Evolutionary conservation across 2,888 invertebrate genomes (phyloP).

Genomic region (Salpingus planirostris): DNA sequence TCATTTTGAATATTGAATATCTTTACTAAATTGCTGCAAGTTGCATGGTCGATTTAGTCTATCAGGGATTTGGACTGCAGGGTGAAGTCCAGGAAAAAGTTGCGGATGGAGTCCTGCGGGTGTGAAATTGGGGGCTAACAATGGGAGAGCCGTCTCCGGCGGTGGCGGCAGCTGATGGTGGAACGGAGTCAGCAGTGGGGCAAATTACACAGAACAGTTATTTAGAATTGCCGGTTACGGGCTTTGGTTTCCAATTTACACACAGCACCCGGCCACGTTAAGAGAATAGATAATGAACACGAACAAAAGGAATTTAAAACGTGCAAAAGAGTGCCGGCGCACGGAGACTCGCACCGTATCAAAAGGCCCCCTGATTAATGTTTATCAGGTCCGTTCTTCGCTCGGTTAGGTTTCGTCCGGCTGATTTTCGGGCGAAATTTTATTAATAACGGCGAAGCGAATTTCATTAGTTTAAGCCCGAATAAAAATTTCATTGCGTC

Average conservation of each 20-base stretch:
- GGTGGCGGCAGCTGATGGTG: slow-evolving; percentile 13
- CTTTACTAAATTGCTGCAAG: no score
- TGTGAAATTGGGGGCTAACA: slow-evolving; percentile 16
- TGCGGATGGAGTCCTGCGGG: slow-evolving; percentile 12
- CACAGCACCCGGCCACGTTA: slow-evolving; percentile 21
- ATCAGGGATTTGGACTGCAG: neutral
- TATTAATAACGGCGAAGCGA: slow-evolving; percentile 4
- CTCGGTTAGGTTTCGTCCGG: no score
- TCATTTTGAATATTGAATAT: no score
- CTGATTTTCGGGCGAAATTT: no score
- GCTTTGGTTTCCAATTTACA: slow-evolving; percentile 27
- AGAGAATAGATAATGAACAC: slow-evolving; percentile 27
- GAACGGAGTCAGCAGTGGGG: slow-evolving; percentile 17
- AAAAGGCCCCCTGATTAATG: slow-evolving; percentile 18
- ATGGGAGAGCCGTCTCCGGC: slow-evolving; percentile 19
- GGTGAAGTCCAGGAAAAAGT: slow-evolving; percentile 6
- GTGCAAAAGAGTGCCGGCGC: slow-evolving; percentile 9
- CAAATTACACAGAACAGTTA: slow-evolving; percentile 24
- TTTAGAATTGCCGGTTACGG: slow-evolving; percentile 22
- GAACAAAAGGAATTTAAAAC: slow-evolving; percentile 26
- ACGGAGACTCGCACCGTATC: slow-evolving; percentile 8
- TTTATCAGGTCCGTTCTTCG: slow-evolving; percentile 13
- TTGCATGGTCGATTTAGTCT: no score
- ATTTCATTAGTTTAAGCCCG: slow-evolving; percentile 11
- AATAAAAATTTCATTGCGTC: slow-evolving; percentile 12